Percentiles rank a stretch among this genome's conserved stretches.
Conservation (phyloP, 2,888 invertebrate genomes). For the Clusia tigrina region DNA sequence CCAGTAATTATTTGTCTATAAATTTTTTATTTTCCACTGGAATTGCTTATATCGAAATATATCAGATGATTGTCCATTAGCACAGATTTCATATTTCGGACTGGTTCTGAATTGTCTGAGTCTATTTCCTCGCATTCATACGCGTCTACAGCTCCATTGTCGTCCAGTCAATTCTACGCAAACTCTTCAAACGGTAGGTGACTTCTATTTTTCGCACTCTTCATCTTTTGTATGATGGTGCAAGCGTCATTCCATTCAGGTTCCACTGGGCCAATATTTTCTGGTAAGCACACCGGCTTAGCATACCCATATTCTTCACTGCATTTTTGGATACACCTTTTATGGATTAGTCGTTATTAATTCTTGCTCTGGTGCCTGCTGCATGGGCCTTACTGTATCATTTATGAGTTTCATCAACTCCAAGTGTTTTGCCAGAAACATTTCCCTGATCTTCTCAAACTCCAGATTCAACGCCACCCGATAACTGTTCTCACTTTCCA, state of each 20-base stretch:
- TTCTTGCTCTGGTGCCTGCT: conserved; percentile 52
- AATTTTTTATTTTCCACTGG: conserved; percentile 44
- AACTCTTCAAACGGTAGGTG: conserved; percentile 61
- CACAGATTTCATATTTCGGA: conserved; percentile 33
- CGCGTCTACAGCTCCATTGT: conserved; percentile 54
- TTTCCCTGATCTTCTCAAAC: too few relatives aligned
- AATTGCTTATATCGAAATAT: conserved; percentile 43
- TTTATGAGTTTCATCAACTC: too few relatives aligned
- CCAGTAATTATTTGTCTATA: conserved; percentile 53
- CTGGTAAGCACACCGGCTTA: conserved; percentile 67
- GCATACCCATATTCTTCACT: conserved; percentile 66
- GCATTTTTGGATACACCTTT: conserved; percentile 66
- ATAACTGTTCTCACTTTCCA: too few relatives aligned
- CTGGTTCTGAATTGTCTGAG: conserved; percentile 21
- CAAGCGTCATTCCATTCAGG: conserved; percentile 68
- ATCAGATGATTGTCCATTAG: conserved; percentile 47
- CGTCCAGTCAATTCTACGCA: conserved; percentile 41
- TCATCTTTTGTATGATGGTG: conserved; percentile 71
- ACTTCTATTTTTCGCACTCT: conserved; percentile 69
- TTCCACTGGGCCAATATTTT: conserved; percentile 63
- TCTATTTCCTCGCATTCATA: conserved; percentile 26
- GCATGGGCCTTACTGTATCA: too few relatives aligned
- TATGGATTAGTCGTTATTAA: conserved; percentile 65
- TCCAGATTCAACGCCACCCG: too few relatives aligned
- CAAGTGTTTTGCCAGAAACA: too few relatives aligned